Percentiles rank a stretch among this genome's conserved stretches.
These are phyloP conservation scores for Limnothrissa miodon DNA, from an alignment of 2,113 vertebrate genomes.

Conservation along the genomic window DNA sequence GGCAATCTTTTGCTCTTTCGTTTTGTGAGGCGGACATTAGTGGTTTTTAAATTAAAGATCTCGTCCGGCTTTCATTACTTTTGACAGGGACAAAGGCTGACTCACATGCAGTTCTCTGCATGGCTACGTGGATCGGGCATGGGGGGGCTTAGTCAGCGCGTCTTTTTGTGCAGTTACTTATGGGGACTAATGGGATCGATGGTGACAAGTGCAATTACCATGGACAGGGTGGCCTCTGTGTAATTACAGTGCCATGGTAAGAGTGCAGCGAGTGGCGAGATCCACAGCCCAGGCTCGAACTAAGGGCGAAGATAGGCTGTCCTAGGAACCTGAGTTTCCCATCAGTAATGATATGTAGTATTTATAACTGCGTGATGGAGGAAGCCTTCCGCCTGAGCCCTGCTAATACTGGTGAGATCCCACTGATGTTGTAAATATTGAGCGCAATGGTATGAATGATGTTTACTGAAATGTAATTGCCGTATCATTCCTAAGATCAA, in stretches of 20 bases:
- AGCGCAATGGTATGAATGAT: not conserved
- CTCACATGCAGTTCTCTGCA: not conserved
- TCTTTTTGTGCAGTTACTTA: constrained; percentile 72
- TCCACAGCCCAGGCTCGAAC: constrained; percentile 56
- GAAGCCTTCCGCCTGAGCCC: constrained; percentile 40
- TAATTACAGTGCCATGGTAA: constrained; percentile 76
- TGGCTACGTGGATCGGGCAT: not conserved
- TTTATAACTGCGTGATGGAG: constrained; percentile 42
- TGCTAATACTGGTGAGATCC: constrained; percentile 55
- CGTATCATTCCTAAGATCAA: not conserved
- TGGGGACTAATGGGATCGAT: constrained; percentile 77
- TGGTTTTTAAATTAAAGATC: not conserved
- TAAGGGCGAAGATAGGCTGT: constrained; percentile 60
- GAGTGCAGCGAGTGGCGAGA: constrained; percentile 55
- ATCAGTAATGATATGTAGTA: constrained; percentile 65
- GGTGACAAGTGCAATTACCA: constrained; percentile 80
- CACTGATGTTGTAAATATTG: constrained; percentile 44
- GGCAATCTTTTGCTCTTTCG: not conserved
- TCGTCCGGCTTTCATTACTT: not conserved
- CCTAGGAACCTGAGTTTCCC: constrained; percentile 44
- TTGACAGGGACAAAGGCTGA: not conserved
- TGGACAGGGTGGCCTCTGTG: constrained; percentile 72
- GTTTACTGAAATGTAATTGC: not conserved
- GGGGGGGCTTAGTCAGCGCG: constrained; percentile 65
- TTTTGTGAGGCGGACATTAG: not conserved